phyloP scores from a whole-genome alignment of 1,140 invertebrate species.

The Centruroides sculpturatus region DNA sequence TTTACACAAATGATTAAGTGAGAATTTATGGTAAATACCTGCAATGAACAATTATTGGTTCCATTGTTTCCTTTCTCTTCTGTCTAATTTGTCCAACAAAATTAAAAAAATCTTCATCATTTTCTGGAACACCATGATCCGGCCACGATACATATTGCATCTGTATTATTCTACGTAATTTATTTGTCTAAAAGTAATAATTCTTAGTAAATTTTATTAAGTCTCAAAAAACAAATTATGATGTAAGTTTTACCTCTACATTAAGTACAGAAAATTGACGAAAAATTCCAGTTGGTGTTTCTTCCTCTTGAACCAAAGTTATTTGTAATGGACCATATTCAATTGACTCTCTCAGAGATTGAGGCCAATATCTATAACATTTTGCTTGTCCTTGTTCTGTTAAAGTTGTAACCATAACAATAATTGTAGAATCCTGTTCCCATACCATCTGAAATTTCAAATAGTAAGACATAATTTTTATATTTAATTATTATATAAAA shows the following conservation, averaged over 20 bases:
- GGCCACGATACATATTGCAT: conserved; percentile 93
- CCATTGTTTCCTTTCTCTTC: conserved; percentile 33
- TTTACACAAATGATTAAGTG: too few species aligned
- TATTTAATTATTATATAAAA: neutral
- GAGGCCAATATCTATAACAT: conserved; percentile 92
- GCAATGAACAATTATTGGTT: conserved; percentile 17
- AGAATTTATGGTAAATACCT: conserved; percentile 1
- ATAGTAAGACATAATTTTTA: neutral
- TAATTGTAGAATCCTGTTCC: conserved; percentile 73
- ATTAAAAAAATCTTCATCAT: conserved; percentile 70
- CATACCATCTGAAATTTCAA: conserved; percentile 36
- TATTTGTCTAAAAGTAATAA: conserved; percentile 36
- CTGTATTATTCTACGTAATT: conserved; percentile 57
- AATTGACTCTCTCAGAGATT: neutral
- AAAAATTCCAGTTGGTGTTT: neutral
- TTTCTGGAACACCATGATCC: conserved; percentile 91
- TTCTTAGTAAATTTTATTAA: neutral
- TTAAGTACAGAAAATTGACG: neutral
- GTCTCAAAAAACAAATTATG: neutral
- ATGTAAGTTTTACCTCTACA: neutral
- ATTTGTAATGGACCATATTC: neutral
- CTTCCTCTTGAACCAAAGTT: neutral
- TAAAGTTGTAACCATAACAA: conserved; percentile 93
- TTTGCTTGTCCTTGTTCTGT: conserved; percentile 85
- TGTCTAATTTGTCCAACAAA: conserved; percentile 65